phyloP scores from a whole-genome alignment of 2,113 vertebrate species.

The Thinocorus orbignyianus region DNA sequence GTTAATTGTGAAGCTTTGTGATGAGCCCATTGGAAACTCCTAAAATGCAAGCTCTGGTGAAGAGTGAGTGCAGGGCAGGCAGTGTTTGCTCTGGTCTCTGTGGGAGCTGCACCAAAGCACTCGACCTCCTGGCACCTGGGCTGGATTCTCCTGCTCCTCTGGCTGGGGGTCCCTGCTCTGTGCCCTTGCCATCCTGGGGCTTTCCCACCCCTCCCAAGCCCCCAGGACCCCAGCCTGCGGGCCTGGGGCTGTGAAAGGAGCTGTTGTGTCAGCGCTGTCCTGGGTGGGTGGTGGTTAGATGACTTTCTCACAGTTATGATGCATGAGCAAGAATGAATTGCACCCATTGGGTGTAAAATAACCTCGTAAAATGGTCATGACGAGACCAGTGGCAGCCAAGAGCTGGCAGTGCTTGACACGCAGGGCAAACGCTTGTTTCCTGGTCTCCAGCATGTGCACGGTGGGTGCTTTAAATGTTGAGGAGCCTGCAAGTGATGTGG shows the following conservation, averaged over 20 bases:
- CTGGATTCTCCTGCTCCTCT: neutral
- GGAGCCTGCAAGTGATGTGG: neutral
- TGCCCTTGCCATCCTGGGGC: neutral
- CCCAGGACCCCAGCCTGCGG: neutral
- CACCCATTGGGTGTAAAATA: neutral
- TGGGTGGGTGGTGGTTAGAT: neutral
- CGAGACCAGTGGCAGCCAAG: neutral
- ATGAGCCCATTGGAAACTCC: neutral
- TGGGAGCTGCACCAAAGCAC: neutral
- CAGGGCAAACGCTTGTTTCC: neutral
- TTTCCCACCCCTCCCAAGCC: neutral
- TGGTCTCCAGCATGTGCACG: accelerated
- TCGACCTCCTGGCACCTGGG: accelerated
- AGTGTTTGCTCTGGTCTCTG: neutral
- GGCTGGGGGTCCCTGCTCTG: accelerated
- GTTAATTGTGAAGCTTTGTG: neutral
- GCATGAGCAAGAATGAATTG: neutral
- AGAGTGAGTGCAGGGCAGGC: neutral
- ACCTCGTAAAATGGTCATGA: neutral
- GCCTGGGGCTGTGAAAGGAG: neutral
- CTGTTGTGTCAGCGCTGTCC: accelerated
- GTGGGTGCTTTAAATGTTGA: neutral
- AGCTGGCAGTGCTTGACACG: neutral
- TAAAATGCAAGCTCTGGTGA: neutral
- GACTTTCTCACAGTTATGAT: neutral